These are phyloP conservation scores for Conomelus anceps DNA, from an alignment of 2,888 invertebrate species.

Conservation along the genomic window DNA sequence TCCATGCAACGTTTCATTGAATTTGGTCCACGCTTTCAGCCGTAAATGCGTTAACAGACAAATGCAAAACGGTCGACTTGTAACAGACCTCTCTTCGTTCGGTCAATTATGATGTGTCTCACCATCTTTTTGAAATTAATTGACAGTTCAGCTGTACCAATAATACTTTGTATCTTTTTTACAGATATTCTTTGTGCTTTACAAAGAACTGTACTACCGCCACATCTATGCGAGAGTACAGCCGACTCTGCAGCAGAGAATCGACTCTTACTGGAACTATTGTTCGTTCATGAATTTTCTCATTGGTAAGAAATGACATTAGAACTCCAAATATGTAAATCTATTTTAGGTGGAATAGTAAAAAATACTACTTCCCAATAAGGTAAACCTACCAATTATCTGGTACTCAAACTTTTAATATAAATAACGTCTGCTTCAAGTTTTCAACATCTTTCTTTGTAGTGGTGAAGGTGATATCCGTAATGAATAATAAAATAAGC, in stretches of 20 bases:
- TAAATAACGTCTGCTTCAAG: no score
- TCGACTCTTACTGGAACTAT: constrained; percentile 95
- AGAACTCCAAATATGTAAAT: background rate
- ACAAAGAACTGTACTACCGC: constrained; percentile 95
- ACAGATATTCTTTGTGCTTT: constrained; percentile 84
- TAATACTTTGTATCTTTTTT: constrained; percentile 39
- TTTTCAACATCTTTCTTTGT: no score
- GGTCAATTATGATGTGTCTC: background rate
- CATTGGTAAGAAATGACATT: constrained; percentile 53
- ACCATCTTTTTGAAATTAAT: constrained; percentile 29
- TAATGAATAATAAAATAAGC: no score
- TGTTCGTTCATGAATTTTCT: constrained; percentile 97
- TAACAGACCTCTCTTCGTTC: no score
- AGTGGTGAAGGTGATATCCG: no score
- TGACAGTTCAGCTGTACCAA: background rate
- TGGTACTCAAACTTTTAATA: background rate
- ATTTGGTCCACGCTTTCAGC: no score
- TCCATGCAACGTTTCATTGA: no score
- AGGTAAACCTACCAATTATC: no score
- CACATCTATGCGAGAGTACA: constrained; percentile 93
- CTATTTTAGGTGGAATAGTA: background rate
- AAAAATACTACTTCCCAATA: background rate
- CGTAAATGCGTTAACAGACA: no score
- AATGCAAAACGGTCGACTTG: no score
- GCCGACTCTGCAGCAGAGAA: constrained; percentile 84